Percentiles rank a stretch among this genome's conserved stretches.
These are phyloP conservation scores for Hyphantria cunea DNA, from an alignment of 1,140 invertebrate genomes.

Conservation along the genomic window DNA sequence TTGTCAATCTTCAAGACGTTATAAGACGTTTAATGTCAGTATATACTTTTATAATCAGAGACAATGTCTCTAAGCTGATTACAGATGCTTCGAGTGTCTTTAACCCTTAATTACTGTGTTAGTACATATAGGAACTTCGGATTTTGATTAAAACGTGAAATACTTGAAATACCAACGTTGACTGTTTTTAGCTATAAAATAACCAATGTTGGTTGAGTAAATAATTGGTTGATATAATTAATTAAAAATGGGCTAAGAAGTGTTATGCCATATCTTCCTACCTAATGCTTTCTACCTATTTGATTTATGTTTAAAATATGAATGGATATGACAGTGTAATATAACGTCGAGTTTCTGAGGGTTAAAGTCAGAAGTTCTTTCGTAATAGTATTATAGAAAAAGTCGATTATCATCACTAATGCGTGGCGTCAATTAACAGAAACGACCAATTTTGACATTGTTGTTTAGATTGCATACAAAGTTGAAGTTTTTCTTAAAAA, in stretches of 20 bases:
- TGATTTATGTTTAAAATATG: too few species aligned
- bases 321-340: too few species aligned
- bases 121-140: background rate
- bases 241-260: too few species aligned
- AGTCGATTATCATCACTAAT: constrained; percentile 13
- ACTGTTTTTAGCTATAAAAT: too few species aligned
- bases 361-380: constrained; percentile 2
- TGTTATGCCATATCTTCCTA: too few species aligned
- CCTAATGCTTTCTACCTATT: too few species aligned
- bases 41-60: too few species aligned
- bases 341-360: background rate
- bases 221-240: too few species aligned
- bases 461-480: constrained; percentile 17
- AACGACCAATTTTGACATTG: constrained; percentile 24
- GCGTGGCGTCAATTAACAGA: constrained; percentile 22
- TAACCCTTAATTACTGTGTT: background rate
- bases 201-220: too few species aligned
- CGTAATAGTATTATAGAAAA: constrained; percentile 12
- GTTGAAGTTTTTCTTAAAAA: constrained; percentile 10
- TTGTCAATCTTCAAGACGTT: background rate
- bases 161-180: too few species aligned
- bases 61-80: background rate
- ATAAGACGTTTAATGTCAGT: constrained; percentile 1
- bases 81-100: constrained; percentile 3
- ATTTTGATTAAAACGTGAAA: too few species aligned